phyloP scores from a whole-genome alignment of 2,888 invertebrate species.

The Epistrophella euchroma region DNA sequence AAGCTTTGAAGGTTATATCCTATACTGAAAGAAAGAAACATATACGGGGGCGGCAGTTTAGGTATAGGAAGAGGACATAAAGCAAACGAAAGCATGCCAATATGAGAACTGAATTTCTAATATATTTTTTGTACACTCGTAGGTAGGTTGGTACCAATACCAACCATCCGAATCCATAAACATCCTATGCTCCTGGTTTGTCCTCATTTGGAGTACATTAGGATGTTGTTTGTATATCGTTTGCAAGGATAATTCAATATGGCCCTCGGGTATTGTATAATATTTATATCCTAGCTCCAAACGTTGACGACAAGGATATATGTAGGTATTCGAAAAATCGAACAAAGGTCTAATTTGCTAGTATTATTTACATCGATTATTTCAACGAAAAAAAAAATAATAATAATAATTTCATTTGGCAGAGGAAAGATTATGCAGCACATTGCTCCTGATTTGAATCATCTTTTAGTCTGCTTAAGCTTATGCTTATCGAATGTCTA shows the following conservation, averaged over 20 bases:
- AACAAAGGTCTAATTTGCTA: conserved; percentile 57
- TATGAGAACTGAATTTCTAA: conserved; percentile 68
- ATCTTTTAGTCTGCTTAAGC: conserved; percentile 17
- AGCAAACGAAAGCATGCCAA: conserved; percentile 33
- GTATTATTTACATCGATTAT: conserved; percentile 65
- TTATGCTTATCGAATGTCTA: conserved; percentile 55
- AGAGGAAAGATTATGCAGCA: conserved; percentile 19
- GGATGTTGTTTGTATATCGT: conserved; percentile 70
- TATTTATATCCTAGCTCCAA: conserved; percentile 2
- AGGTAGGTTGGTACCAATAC: background rate
- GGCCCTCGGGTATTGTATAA: conserved; percentile 55
- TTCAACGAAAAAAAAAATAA: conserved; percentile 18
- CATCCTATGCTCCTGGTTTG: background rate
- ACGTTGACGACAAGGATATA: background rate
- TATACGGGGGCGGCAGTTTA: background rate
- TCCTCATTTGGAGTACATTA: conserved; percentile 59
- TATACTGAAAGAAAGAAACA: background rate
- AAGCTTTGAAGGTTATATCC: background rate
- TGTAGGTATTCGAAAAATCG: conserved; percentile 34
- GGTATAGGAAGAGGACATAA: background rate
- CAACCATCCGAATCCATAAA: background rate
- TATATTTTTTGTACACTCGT: conserved; percentile 22
- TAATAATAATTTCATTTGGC: conserved; percentile 11
- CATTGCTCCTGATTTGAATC: conserved; percentile 55
- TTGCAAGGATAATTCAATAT: conserved; percentile 72